A percentile compares a stretch with the other conserved stretches of the same genome.
Evolutionary conservation across 1,140 invertebrate genomes (phyloP).

Genomic region (Tetragnatha versicolor): DNA sequence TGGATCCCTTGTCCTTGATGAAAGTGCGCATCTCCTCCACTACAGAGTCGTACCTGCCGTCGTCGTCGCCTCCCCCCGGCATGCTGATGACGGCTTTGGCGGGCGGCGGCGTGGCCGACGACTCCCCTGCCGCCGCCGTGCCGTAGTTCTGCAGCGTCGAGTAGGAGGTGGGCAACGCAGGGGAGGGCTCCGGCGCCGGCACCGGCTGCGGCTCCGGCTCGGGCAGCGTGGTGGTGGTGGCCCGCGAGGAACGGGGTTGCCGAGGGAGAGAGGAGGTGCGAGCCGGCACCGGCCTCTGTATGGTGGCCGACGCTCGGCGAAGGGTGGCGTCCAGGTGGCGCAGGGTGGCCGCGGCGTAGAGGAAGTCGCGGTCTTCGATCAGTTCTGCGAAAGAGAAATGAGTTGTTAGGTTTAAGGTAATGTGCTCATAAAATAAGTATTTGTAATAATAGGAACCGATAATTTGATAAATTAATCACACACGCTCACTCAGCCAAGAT

Average conservation of each 20-base stretch:
- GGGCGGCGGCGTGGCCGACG: constrained; percentile 13
- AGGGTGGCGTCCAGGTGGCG: constrained; percentile 17
- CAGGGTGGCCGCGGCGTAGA: constrained; percentile 41
- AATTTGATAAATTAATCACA: too few species aligned
- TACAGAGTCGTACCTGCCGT: constrained; percentile 44
- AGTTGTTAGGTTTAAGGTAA: too few species aligned
- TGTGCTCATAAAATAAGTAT: too few species aligned
- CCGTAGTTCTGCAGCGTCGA: constrained; percentile 49
- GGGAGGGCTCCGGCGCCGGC: constrained; percentile 24
- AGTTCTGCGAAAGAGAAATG: too few species aligned
- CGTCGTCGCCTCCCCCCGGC: constrained; percentile 11
- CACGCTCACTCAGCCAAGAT: too few species aligned
- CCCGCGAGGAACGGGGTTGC: constrained; percentile 11
- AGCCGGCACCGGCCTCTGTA: constrained; percentile 29
- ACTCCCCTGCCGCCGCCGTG: not conserved
- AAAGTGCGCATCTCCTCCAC: constrained; percentile 52
- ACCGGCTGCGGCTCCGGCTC: constrained; percentile 38
- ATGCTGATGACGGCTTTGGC: constrained; percentile 16
- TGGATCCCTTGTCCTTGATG: constrained; percentile 43
- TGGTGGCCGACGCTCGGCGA: constrained; percentile 21
- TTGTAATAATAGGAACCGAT: too few species aligned
- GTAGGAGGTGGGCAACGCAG: constrained; percentile 38
- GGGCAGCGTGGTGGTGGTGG: constrained; percentile 28
- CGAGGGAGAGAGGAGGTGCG: constrained; percentile 39
- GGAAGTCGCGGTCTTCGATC: constrained; percentile 46